These are phyloP conservation scores for Paracentrotus lividus DNA, from an alignment of 53 echinoderm and acorn worm species.

Conservation along the genomic window DNA sequence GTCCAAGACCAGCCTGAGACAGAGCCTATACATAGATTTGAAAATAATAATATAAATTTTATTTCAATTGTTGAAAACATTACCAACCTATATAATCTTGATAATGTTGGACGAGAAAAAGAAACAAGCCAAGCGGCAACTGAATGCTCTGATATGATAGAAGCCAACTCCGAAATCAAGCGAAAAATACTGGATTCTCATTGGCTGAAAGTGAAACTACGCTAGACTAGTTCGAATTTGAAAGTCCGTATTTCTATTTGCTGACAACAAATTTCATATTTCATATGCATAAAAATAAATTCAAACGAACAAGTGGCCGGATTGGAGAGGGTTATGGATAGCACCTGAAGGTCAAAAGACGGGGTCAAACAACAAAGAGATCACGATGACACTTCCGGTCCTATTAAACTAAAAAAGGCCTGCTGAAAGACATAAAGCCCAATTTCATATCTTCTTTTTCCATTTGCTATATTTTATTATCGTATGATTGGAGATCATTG, in stretches of 20 bases:
- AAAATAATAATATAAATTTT: too few relatives aligned
- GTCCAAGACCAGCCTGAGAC: too few relatives aligned
- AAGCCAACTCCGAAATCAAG: not conserved
- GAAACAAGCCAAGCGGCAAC: not conserved
- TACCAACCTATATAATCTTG: too few relatives aligned
- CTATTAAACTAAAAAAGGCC: not conserved
- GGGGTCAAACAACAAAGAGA: constrained; percentile 57
- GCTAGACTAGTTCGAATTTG: not conserved
- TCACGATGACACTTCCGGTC: constrained; percentile 43
- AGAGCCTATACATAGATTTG: too few relatives aligned
- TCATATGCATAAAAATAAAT: not conserved
- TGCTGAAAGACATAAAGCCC: too few relatives aligned
- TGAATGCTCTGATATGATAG: not conserved
- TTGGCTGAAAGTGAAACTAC: not conserved
- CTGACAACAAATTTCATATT: not conserved
- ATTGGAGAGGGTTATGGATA: not conserved
- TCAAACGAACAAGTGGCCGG: not conserved
- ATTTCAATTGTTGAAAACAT: too few relatives aligned
- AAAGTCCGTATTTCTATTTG: not conserved
- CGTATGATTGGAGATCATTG: too few relatives aligned
- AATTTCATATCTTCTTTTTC: too few relatives aligned
- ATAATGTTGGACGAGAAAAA: too few relatives aligned
- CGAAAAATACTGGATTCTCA: not conserved
- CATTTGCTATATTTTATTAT: too few relatives aligned
- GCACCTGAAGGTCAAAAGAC: not conserved